These are phyloP conservation scores for Spinus olivaceus DNA, from an alignment of 2,797 vertebrate genomes.

Conservation along the genomic window DNA sequence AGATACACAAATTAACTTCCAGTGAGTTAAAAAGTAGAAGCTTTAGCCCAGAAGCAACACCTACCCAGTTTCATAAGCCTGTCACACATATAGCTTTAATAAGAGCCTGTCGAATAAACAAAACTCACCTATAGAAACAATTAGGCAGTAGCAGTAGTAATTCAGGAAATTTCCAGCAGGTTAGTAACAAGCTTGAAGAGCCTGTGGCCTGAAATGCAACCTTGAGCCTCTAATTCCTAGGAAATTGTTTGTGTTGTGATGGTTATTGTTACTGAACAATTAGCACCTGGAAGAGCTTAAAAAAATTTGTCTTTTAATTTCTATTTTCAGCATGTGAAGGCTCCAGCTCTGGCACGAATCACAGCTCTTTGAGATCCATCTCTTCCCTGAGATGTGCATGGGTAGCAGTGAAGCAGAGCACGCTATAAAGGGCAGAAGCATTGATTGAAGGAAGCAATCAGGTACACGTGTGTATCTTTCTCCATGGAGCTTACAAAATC, in stretches of 20 bases:
- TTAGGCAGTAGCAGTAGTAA: not conserved
- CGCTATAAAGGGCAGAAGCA: not conserved
- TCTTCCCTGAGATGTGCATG: not conserved
- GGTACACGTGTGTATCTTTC: not conserved
- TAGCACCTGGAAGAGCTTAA: conserved; percentile 9
- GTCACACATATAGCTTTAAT: not conserved
- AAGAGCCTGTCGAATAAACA: conserved; percentile 29
- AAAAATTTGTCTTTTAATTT: conserved; percentile 2
- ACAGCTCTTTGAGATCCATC: not conserved
- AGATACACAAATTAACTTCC: not conserved
- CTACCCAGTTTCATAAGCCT: not conserved
- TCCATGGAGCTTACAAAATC: not conserved
- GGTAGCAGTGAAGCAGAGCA: not conserved
- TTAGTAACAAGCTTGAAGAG: conserved; percentile 38
- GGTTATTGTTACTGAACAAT: conserved; percentile 49
- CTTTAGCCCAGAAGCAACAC: conserved; percentile 33
- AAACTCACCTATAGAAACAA: conserved; percentile 21
- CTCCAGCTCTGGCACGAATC: not conserved
- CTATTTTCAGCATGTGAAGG: not conserved
- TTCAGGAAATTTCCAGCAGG: conserved; percentile 39
- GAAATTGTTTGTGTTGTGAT: conserved; percentile 48
- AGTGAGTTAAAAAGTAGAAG: not conserved
- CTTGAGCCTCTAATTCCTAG: conserved; percentile 41
- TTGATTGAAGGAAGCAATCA: not conserved
- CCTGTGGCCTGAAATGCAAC: conserved; percentile 43